Evolutionary conservation across 1,140 invertebrate species (phyloP).

Genomic region (Zaprionus taronus): DNA sequence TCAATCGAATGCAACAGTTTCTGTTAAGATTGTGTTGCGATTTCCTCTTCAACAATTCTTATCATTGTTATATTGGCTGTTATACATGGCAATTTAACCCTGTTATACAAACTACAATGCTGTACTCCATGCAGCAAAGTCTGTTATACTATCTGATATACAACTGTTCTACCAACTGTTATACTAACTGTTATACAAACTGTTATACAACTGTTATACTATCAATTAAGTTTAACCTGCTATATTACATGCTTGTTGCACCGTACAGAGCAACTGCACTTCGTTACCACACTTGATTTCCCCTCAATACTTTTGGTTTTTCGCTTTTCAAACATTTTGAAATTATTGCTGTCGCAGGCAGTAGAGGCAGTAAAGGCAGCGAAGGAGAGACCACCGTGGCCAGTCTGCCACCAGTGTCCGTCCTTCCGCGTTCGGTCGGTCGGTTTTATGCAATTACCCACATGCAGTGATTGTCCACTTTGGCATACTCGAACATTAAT

Average conservation of each 20-base stretch:
- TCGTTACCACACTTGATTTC: conserved; percentile 6
- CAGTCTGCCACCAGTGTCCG: neutral
- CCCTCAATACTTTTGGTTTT: conserved; percentile 26
- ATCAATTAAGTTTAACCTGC: neutral
- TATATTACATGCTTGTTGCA: neutral
- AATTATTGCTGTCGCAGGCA: conserved; percentile 74
- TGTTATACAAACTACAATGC: no score
- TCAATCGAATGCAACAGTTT: no score
- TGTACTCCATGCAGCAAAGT: no score
- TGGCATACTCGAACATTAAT: conserved; percentile 44
- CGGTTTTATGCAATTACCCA: conserved; percentile 68
- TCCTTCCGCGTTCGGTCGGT: neutral
- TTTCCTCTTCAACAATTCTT: no score
- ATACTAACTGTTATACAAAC: neutral
- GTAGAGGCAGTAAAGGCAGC: neutral
- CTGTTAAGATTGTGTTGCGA: no score
- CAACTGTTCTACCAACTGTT: neutral
- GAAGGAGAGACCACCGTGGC: neutral
- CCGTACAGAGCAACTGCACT: conserved; percentile 16
- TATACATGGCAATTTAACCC: no score
- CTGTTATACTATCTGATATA: neutral
- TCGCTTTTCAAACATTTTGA: conserved; percentile 57
- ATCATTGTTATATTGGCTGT: no score
- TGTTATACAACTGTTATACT: conserved; percentile 18
- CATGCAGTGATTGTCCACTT: conserved; percentile 78